Base-by-base conservation (phyloP, 2,888 invertebrate genomes). In the Ditula angustiorana region DNA sequence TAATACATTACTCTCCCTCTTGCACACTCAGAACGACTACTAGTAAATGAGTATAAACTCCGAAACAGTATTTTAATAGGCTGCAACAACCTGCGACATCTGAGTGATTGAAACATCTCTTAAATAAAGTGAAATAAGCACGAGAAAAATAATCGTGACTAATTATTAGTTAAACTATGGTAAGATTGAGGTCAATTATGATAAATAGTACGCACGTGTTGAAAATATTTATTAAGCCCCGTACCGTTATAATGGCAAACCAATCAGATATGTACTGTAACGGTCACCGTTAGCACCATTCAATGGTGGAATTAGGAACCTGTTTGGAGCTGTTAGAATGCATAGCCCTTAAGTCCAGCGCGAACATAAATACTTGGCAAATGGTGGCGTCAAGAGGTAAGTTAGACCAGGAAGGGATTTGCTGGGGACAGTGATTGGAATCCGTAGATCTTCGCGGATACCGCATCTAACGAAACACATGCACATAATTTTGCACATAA, bases 201-300 rank as follows among this genome's bases (percentile, higher is more conserved):
- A 56, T 61, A 52, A 69, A 67, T 66, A 50, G 56, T 5, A 46
- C 55, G 49, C 58, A 66, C 70, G 67, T 68, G 67, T 67, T 63
- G 56, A 63, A 65, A 66, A 64, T 69, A 69, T 50, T 52, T 57
- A 61, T 66, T 62, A 59, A 59, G 57, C 26, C 19, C 37, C 16
- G 24, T 46, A 65, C 70, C 67, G 70, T 68, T 67, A 67, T 52
- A 62, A 61, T 55, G 64, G 52, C 53, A 44, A 33, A 53, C 47
- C 44, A 55, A 56, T 57, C 57, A 55, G 66, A 68, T 60, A 62
- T 47, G 57, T 60, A 21, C 44, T 24, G 35, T 60, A 52, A 52
- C 47, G 26, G 55, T 50, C n/a, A 52, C 63, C 64, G 64, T 64
- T 64, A 63, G 56, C 30, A 50, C 21, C 35, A 57, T 37, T 56